Percentiles rank a stretch among this genome's conserved stretches.
Evolutionary conservation across 2,113 vertebrate genomes (phyloP).

Genomic region (Phylloscopus trochiloides): DNA sequence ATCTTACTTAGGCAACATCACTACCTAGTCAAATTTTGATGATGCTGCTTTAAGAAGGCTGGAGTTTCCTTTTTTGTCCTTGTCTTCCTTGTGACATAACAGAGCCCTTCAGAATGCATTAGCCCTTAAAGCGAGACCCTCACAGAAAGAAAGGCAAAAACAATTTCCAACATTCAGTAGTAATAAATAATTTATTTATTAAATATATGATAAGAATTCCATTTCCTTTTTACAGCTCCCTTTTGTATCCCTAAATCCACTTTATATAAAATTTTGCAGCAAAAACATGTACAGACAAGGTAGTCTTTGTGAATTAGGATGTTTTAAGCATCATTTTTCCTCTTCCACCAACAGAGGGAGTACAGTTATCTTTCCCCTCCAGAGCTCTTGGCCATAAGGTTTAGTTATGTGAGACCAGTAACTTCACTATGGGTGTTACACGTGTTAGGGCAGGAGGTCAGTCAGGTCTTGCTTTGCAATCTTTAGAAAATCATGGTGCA

Average conservation of each 20-base stretch:
- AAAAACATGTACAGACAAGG: neutral
- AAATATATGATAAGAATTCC: neutral
- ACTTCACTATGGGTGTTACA: neutral
- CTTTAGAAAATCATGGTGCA: neutral
- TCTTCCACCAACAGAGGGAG: constrained; percentile 57
- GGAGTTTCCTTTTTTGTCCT: neutral
- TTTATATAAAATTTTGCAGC: neutral
- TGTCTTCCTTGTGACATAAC: neutral
- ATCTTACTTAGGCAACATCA: neutral
- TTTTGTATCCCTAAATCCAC: neutral
- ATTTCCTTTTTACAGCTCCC: neutral
- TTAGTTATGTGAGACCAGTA: neutral
- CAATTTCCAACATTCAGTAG: neutral
- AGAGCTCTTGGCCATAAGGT: neutral
- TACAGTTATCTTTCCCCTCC: neutral
- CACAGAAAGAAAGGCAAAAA: neutral
- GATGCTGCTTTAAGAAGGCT: neutral
- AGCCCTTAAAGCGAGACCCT: neutral
- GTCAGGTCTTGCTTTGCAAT: neutral
- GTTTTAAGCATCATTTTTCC: neutral
- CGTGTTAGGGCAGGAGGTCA: neutral
- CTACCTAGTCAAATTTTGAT: neutral
- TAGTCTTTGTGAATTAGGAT: neutral
- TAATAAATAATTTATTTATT: neutral
- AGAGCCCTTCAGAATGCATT: neutral